Percentiles rank a stretch among this genome's conserved stretches.
phyloP scores from a whole-genome alignment of 37 sponge, comb jelly and placozoan species.

The Eunapius fragilis region DNA sequence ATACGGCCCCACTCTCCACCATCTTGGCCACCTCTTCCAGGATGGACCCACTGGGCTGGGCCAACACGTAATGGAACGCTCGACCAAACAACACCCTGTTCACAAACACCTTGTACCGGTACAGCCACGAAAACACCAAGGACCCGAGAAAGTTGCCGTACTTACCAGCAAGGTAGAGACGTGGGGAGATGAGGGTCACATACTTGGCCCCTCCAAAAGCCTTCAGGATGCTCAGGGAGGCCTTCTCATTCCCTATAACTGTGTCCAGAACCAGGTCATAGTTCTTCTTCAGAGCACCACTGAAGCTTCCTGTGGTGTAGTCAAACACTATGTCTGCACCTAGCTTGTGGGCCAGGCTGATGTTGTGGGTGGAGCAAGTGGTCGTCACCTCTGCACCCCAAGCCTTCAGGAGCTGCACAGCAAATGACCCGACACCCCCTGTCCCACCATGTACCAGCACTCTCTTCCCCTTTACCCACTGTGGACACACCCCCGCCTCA shows the following conservation, averaged over 20 bases:
- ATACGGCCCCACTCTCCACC: conserved; percentile 67
- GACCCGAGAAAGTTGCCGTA: conserved; percentile 52
- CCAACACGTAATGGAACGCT: conserved; percentile 55
- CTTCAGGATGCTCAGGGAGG: conserved; percentile 65
- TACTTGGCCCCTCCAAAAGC: conserved; percentile 56
- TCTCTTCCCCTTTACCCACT: conserved; percentile 60
- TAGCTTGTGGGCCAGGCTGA: conserved; percentile 52
- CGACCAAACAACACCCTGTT: conserved; percentile 50
- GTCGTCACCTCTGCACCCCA: conserved; percentile 81
- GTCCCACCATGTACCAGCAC: conserved; percentile 77
- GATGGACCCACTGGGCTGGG: conserved; percentile 32
- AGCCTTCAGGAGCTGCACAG: conserved; percentile 84
- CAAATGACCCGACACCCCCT: conserved; percentile 83
- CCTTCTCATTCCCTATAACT: conserved; percentile 26
- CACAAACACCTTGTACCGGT: conserved; percentile 49
- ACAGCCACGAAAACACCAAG: conserved; percentile 40
- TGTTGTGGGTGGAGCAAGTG: conserved; percentile 65
- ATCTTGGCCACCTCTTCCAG: conserved; percentile 46
- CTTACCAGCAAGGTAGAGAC: neutral
- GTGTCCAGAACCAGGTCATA: conserved; percentile 79
- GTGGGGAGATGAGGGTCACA: conserved; percentile 54
- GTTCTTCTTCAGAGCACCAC: conserved; percentile 6
- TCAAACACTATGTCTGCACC: conserved; percentile 81
- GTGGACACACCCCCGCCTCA: conserved; percentile 62
- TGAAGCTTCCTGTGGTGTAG: conserved; percentile 61